Percentiles rank a stretch among this genome's conserved stretches.
These are phyloP conservation scores for Budorcas taxicolor DNA, from an alignment of 2,113 vertebrate species.

Conservation along the genomic window DNA sequence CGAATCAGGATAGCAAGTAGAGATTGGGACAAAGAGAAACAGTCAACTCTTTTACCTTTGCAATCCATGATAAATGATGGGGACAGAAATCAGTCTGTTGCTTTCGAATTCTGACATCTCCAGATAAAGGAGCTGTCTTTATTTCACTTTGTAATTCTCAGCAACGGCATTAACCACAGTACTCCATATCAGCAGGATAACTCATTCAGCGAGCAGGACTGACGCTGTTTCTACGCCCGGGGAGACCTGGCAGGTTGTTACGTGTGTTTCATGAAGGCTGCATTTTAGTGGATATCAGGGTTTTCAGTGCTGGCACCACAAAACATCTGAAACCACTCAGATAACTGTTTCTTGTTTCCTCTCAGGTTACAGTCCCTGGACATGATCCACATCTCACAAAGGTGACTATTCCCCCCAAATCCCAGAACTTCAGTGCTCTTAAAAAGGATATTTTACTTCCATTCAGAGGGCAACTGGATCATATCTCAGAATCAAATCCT, in stretches of 20 bases:
- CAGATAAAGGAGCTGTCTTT: neutral
- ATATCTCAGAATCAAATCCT: neutral
- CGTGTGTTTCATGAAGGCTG: neutral
- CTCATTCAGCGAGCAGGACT: neutral
- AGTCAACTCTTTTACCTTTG: neutral
- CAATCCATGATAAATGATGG: neutral
- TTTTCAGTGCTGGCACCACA: neutral
- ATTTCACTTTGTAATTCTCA: neutral
- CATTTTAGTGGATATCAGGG: neutral
- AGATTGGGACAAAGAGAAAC: neutral
- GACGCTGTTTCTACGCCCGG: neutral
- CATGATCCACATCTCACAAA: conserved; percentile 66
- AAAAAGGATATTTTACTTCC: conserved; percentile 77
- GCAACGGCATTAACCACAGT: neutral
- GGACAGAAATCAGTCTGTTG: neutral
- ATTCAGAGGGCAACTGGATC: neutral
- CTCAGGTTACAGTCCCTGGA: conserved; percentile 79
- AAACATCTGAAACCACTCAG: conserved; percentile 35
- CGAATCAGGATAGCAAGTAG: neutral
- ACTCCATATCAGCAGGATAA: neutral
- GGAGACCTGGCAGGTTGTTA: neutral
- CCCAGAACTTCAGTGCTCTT: conserved; percentile 76
- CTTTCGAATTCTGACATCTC: neutral
- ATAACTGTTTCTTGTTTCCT: conserved; percentile 54
- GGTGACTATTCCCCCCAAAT: conserved; percentile 70